These are phyloP conservation scores for Ormia ochracea DNA, from an alignment of 2,888 invertebrate species.

Conservation along the genomic window DNA sequence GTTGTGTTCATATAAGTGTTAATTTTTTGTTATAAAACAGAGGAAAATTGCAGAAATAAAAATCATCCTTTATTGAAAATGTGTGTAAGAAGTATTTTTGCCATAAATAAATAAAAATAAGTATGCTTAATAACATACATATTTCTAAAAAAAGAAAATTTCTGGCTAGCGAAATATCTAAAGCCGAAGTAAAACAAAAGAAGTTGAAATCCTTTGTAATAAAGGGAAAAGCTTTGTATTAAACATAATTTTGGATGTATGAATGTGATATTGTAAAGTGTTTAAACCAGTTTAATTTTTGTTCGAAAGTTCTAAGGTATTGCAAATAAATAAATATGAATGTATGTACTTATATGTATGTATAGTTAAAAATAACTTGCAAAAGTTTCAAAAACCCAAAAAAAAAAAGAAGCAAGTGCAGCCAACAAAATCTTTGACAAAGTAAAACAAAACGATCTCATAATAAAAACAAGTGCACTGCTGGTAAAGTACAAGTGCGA, in stretches of 20 bases:
- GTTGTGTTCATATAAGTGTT: slow-evolving; percentile 19
- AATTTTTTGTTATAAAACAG: slow-evolving; percentile 39
- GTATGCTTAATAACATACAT: background rate
- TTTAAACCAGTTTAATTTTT: slow-evolving; percentile 9
- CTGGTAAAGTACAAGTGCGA: background rate
- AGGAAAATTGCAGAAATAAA: slow-evolving; percentile 3
- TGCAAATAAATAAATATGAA: no score
- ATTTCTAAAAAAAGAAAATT: background rate
- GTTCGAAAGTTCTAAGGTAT: no score
- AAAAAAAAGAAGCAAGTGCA: background rate
- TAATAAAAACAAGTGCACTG: slow-evolving; percentile 28
- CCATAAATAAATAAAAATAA: background rate
- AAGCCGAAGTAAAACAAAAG: background rate
- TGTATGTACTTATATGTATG: background rate
- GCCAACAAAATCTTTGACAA: slow-evolving; percentile 9
- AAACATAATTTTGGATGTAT: background rate
- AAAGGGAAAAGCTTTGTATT: background rate
- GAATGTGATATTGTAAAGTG: background rate
- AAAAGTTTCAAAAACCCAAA: background rate
- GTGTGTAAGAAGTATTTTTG: background rate
- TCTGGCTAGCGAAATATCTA: background rate
- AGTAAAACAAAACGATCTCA: background rate
- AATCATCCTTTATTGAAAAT: slow-evolving; percentile 15
- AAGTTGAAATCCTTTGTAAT: background rate
- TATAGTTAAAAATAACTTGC: slow-evolving; percentile 16